Evolutionary conservation across 1,140 invertebrate genomes (phyloP), one percentile per base, ranked within the genome.

Genomic region (Lordiphosa stackelbergi): DNA sequence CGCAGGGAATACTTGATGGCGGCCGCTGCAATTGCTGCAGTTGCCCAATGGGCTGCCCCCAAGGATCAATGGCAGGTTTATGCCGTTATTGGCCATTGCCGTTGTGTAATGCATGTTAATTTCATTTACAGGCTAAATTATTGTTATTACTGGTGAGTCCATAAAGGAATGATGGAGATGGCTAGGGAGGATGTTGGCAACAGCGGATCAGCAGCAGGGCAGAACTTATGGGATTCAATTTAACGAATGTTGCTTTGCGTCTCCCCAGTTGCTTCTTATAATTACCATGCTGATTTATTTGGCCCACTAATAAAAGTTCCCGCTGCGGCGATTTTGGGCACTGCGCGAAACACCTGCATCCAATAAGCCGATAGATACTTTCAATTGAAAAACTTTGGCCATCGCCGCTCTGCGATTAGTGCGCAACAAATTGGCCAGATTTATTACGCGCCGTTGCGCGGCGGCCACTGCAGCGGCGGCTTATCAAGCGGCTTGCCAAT

Each of bases 41-140:
- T 48, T 38, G 65, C 65, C 65, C 65, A 68, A 53, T 75, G 74
- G 74, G 74, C 74, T 61, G 74, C 74, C 74, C 49, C 77, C 75
- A 81, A 81, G 75, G 75, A 81, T 81, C 77, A 83, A 69, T 75
- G 77, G 71, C 75, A 72, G 75, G 75, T 81, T 81, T 81, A 40
- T 83, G 71, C 75, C 75, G 75, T 83, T 81, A 83, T 81, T 83
- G 71, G 56, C 66, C 75, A 61, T 74, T 54, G 65, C 66, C 78
- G 66, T 64, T 75, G 52, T 74, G 53, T 75, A 75, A 81, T 81
- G 71, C 75, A 81, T 81, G 75, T 64, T 81, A 81, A 81, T 81
- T 81, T 72, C 58, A 83, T 81, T 81, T 83, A 73, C 66, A 49
- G 41, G 48, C 60, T 56, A 75, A 83, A 81, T 81, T 75, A 81